These are phyloP conservation scores for Daktulosphaira vitifoliae DNA, from an alignment of 1,140 invertebrate genomes.

Conservation along the genomic window DNA sequence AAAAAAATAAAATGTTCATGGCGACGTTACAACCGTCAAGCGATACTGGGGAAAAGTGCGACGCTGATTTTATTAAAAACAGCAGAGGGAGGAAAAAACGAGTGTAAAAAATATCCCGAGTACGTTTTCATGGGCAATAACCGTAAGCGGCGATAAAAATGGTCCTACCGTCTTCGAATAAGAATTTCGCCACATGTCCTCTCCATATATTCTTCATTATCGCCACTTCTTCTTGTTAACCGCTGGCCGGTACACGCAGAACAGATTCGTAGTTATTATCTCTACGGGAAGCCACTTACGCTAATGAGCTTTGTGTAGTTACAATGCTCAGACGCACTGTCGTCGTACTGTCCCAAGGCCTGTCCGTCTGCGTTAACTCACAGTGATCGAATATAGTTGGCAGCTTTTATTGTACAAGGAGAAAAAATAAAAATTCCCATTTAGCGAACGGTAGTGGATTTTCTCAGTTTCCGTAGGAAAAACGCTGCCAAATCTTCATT, in stretches of 20 bases:
- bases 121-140: conserved; percentile 1
- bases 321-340: not conserved
- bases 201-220: not conserved
- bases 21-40: not conserved
- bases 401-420: too few species aligned
- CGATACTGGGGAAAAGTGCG: not conserved
- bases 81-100: not conserved
- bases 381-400: too few species aligned
- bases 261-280: not conserved
- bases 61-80: conserved; percentile 13
- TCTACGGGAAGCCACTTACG: conserved; percentile 6
- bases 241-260: not conserved
- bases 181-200: not conserved
- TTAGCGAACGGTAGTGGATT: too few species aligned
- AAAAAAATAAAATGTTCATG: not conserved
- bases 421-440: too few species aligned
- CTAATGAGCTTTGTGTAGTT: not conserved
- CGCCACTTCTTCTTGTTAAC: not conserved
- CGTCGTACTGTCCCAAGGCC: too few species aligned
- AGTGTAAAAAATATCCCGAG: not conserved
- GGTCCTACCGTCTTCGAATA: too few species aligned
- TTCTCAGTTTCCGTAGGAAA: too few species aligned
- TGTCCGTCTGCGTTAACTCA: too few species aligned
- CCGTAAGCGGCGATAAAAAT: conserved; percentile 22
- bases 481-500: too few species aligned